phyloP scores from a whole-genome alignment of 2,113 vertebrate species.

The Myrmecobius fasciatus region DNA sequence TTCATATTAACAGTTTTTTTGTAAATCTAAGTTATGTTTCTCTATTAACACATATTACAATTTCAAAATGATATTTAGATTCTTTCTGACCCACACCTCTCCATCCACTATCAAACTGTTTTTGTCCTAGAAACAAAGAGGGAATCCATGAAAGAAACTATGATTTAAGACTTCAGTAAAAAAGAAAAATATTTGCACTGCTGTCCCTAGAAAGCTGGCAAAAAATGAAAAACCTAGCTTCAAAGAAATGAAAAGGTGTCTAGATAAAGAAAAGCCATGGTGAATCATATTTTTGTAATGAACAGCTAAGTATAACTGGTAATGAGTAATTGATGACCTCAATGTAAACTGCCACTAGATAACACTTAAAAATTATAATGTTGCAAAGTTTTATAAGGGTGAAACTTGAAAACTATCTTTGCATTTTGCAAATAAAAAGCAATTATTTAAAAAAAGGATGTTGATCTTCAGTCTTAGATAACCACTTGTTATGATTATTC shows the following conservation, averaged over 20 bases:
- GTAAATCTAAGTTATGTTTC: not conserved
- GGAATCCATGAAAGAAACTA: not conserved
- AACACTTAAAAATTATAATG: not conserved
- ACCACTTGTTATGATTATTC: not conserved
- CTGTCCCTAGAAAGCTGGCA: not conserved
- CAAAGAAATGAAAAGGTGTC: not conserved
- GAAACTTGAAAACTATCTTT: no score
- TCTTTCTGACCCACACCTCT: not conserved
- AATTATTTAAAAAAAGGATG: no score
- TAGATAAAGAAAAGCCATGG: not conserved
- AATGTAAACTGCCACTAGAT: not conserved
- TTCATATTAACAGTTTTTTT: not conserved
- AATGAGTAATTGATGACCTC: not conserved
- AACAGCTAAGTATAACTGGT: not conserved
- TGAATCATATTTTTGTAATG: not conserved
- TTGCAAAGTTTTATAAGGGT: no score
- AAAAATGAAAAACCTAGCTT: not conserved
- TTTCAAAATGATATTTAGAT: not conserved
- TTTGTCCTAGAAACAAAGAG: not conserved
- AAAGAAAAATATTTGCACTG: not conserved
- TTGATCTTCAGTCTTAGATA: not conserved
- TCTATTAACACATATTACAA: not conserved
- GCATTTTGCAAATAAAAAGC: no score
- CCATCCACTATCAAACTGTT: not conserved
- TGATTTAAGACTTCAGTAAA: not conserved